Conservation (phyloP, 53 echinoderm and acorn worm genomes). For the Apostichopus leukothele region DNA sequence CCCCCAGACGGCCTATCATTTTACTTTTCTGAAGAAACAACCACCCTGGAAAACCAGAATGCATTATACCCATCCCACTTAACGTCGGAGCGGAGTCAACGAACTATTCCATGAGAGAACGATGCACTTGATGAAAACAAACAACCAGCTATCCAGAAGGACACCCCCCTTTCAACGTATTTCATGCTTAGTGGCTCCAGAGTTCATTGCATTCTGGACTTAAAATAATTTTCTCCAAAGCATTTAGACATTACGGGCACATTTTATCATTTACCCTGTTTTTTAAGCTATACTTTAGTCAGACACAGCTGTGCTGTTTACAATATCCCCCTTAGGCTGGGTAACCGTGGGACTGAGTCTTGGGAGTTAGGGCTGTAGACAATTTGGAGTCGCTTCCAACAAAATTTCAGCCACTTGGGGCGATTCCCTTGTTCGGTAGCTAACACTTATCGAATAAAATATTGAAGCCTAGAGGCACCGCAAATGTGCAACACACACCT, state of each 20-base stretch:
- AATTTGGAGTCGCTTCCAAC: conserved; percentile 43
- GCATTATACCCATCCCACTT: conserved; percentile 33
- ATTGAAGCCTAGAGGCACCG: conserved; percentile 27
- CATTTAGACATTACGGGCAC: conserved; percentile 19
- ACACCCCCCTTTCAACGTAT: conserved; percentile 13
- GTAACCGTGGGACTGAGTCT: conserved; percentile 29
- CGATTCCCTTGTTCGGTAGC: conserved; percentile 42
- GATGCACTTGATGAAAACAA: conserved; percentile 37
- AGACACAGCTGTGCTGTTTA: conserved; percentile 36
- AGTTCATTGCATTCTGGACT: conserved; percentile 28
- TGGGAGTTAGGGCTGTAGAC: conserved; percentile 42
- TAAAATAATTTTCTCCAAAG: background rate
- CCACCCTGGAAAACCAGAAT: background rate
- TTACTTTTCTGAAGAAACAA: background rate
- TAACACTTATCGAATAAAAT: conserved; percentile 44
- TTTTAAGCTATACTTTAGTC: background rate
- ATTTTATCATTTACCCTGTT: conserved; percentile 35
- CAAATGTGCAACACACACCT: conserved; percentile 36
- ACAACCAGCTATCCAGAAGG: conserved; percentile 17
- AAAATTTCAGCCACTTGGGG: conserved; percentile 40
- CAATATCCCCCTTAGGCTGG: conserved; percentile 35
- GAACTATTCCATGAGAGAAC: conserved; percentile 14
- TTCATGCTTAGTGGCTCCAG: conserved; percentile 3
- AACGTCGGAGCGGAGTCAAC: background rate
- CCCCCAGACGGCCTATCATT: background rate